Conservation (phyloP, 2,888 invertebrate genomes). For the Eupithecia pulchellata region DNA sequence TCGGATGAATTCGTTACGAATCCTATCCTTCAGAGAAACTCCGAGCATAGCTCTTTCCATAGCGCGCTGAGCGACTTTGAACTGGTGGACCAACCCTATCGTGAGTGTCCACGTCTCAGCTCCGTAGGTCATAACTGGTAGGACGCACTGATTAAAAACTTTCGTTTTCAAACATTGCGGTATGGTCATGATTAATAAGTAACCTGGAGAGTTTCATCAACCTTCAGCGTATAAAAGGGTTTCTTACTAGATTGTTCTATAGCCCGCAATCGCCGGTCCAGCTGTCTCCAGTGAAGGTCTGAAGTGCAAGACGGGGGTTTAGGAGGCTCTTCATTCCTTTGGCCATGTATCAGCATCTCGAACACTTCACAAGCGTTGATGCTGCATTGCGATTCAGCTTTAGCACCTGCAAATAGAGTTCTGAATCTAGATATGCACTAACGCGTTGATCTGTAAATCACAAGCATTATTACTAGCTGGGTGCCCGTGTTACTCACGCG, state of each 20-base stretch:
- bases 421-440: neutral
- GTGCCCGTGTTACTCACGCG: too few relatives aligned
- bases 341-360: constrained; percentile 67
- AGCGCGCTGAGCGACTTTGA: too few relatives aligned
- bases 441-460: neutral
- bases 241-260: constrained; percentile 88
- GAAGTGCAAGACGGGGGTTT: constrained; percentile 59
- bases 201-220: neutral
- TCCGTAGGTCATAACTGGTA: too few relatives aligned
- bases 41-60: too few relatives aligned
- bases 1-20: too few relatives aligned
- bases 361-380: constrained; percentile 83
- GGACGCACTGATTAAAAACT: too few relatives aligned
- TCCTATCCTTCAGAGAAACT: too few relatives aligned
- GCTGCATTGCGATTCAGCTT: constrained; percentile 67
- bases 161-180: too few relatives aligned
- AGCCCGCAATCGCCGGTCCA: constrained; percentile 88
- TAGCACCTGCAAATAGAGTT: constrained; percentile 48
- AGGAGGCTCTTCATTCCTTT: constrained; percentile 47
- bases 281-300: constrained; percentile 78
- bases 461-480: neutral
- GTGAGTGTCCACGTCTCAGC: too few relatives aligned
- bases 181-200: too few relatives aligned
- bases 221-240: neutral
- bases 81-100: too few relatives aligned